A percentile compares a stretch with the other conserved stretches of the same genome.
Conservation (phyloP, 2,888 invertebrate species). For the Dynastes hyllus region DNA sequence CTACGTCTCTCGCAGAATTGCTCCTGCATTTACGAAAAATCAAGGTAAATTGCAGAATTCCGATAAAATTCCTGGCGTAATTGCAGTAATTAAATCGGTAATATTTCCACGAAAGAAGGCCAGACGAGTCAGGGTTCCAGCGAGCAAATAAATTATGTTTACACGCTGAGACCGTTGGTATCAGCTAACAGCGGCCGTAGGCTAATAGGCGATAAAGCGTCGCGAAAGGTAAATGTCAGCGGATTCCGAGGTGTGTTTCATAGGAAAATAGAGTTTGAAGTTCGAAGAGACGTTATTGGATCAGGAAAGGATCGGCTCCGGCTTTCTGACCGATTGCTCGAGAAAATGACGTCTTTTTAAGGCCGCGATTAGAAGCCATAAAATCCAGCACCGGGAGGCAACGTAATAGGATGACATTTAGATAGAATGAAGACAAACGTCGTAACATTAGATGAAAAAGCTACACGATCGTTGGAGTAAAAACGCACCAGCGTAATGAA, state of each 20-base stretch:
- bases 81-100: slow-evolving; percentile 29
- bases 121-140: not conserved
- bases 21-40: slow-evolving; percentile 5
- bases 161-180: not conserved
- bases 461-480: no score
- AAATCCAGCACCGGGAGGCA: not conserved
- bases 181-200: not conserved
- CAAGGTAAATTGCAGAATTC: slow-evolving; percentile 32
- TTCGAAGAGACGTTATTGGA: not conserved
- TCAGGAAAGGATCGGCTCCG: slow-evolving; percentile 1
- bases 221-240: slow-evolving; percentile 15
- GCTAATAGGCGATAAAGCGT: slow-evolving; percentile 6
- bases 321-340: slow-evolving; percentile 10
- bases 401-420: not conserved
- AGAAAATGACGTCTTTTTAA: slow-evolving; percentile 23
- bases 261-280: not conserved
- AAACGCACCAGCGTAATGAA: no score
- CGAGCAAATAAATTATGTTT: slow-evolving; percentile 29
- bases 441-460: no score
- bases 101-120: slow-evolving; percentile 26
- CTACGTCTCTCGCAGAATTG: not conserved
- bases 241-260: slow-evolving; percentile 17
- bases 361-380: slow-evolving; percentile 3
- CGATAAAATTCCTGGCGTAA: slow-evolving; percentile 28
- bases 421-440: not conserved